A percentile compares a stretch with the other conserved stretches of the same genome.
phyloP scores from a whole-genome alignment of 2,113 vertebrate genomes.

The Catharus bicknelli region DNA sequence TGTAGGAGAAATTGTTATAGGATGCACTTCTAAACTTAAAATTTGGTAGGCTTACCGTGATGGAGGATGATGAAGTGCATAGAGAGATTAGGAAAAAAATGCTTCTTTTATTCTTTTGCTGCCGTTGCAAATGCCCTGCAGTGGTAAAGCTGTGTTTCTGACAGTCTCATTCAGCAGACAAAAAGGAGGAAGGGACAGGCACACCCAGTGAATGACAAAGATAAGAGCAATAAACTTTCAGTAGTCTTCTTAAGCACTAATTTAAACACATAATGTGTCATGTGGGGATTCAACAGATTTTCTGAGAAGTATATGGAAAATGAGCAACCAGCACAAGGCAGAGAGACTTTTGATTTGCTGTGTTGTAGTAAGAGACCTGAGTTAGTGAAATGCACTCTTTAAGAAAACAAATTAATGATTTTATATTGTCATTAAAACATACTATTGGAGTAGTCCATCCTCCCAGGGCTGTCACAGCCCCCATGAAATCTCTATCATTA shows the following conservation, averaged over 20 bases:
- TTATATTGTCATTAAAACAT: neutral
- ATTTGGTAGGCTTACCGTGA: neutral
- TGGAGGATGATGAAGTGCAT: neutral
- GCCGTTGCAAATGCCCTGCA: neutral
- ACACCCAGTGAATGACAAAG: neutral
- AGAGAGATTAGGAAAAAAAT: neutral
- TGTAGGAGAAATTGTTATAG: neutral
- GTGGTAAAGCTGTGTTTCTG: neutral
- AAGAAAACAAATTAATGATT: neutral
- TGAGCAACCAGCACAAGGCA: neutral
- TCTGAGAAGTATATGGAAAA: neutral
- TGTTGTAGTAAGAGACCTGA: neutral
- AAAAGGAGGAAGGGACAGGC: neutral
- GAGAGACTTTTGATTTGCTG: neutral
- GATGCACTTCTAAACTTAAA: conserved; percentile 15
- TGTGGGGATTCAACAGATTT: neutral
- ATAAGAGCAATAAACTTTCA: conserved; percentile 6
- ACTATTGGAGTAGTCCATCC: neutral
- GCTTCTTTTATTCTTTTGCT: neutral
- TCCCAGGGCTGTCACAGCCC: neutral
- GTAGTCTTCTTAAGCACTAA: neutral
- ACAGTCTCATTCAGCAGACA: neutral
- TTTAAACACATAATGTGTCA: neutral
- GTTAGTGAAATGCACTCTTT: neutral
- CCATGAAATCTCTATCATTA: neutral